Evolutionary conservation across 2,888 invertebrate species (phyloP).

Genomic region (Zeuzera pyrina): DNA sequence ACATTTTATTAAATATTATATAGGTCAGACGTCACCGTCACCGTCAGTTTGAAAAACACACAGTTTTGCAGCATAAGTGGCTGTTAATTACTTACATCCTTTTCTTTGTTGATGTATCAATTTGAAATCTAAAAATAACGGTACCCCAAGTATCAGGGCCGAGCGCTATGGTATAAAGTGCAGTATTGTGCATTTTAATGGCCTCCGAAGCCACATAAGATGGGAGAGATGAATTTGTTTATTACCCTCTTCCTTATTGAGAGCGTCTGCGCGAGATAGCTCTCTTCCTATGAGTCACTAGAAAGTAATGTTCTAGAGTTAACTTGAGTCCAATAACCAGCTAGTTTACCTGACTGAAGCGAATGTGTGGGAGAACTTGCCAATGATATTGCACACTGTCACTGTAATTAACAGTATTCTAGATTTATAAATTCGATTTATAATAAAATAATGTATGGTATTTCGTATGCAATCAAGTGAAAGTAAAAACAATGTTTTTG

Average conservation of each 20-base stretch:
- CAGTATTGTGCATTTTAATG: constrained; percentile 71
- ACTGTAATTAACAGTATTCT: too few species aligned
- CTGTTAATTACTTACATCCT: constrained; percentile 69
- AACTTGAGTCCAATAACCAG: constrained; percentile 57
- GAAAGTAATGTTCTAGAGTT: constrained; percentile 66
- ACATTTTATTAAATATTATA: too few species aligned
- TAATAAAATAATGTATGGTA: too few species aligned
- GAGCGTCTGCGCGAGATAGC: constrained; percentile 68
- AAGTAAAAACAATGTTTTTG: too few species aligned
- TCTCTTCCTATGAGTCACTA: constrained; percentile 73
- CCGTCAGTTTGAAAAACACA: too few species aligned
- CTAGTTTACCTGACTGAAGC: constrained; percentile 31
- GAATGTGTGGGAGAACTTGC: constrained; percentile 39
- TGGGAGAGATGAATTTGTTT: constrained; percentile 71
- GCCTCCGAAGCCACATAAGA: constrained; percentile 63
- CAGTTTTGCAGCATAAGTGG: constrained; percentile 46
- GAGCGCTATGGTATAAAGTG: constrained; percentile 56
- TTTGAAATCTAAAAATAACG: constrained; percentile 65
- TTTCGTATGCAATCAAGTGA: too few species aligned
- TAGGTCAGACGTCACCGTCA: too few species aligned
- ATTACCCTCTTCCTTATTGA: constrained; percentile 73
- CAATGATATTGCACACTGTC: too few species aligned
- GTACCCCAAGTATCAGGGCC: constrained; percentile 47
- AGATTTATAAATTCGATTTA: too few species aligned
- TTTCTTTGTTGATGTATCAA: constrained; percentile 65